Base-by-base conservation (phyloP, 2,797 vertebrate species). In the Enteromius thamalakanensis region DNA sequence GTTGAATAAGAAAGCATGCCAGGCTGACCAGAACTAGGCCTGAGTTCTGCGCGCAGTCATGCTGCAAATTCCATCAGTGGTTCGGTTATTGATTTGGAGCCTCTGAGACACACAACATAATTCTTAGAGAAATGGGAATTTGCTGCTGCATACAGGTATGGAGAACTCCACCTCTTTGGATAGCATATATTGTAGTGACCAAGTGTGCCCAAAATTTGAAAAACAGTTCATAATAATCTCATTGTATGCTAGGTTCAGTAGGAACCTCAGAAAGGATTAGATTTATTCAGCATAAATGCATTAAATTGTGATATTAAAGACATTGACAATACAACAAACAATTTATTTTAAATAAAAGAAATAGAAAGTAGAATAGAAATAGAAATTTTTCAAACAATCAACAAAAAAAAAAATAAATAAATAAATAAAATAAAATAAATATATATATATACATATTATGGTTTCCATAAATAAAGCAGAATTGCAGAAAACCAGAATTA, bases 61-160 rank as follows among this genome's bases (percentile, higher is more conserved):
- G 92, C 92, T 89, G 91, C 88, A 93, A 92, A 93, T 94, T 93
- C 94, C 93, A 94, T 94, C 92, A 93, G 91, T 90, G 87, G 87
- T 82, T 88, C 83, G 83, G 85, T 77, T 92, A 93, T 94, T 94
- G 92, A 93, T 94, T 93, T 92, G 91, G 89, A 93, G 92, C 91
- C 91, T 90, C 89, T 85, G 90, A 92, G 93, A 93, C 93, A 91
- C 90, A 91, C 91, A 89, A 92, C 84, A 90, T 88, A 90, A 88
- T 83, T 90, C 90, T 89, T 87, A 86, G 58, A 86, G 88, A 88
- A 82, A 90, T 87, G 88, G 87, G 88, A 92, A 88, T 62, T 72
- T 67, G 62, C 37, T 60, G 23, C 29, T 40, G 74, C 42, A 85
- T 62, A 71, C 53, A 62, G 76, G 55, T 74, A 34, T 6, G 17